These are phyloP conservation scores for Cephus runcator DNA, from an alignment of 2,888 invertebrate genomes.

Conservation along the genomic window DNA sequence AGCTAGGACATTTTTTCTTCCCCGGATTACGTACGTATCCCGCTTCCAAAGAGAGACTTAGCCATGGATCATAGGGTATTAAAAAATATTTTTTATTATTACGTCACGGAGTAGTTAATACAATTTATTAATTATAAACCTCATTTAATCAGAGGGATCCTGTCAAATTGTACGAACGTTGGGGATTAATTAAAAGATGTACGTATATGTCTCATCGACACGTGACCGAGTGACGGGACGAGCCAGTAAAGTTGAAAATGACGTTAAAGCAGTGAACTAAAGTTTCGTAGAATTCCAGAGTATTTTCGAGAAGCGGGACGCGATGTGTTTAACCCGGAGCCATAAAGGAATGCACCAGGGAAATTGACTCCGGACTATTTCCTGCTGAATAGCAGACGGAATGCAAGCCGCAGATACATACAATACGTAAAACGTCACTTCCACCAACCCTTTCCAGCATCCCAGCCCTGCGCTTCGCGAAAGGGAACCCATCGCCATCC, in stretches of 20 bases:
- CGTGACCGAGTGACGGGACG: background rate
- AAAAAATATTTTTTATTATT: too few species aligned
- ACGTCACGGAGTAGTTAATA: background rate
- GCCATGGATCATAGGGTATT: too few species aligned
- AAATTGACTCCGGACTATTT: conserved; percentile 41
- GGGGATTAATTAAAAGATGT: background rate
- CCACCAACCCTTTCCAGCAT: background rate
- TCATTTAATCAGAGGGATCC: background rate
- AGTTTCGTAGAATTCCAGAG: background rate
- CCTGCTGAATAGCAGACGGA: conserved; percentile 23
- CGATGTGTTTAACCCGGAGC: conserved; percentile 13
- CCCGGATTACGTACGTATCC: too few species aligned
- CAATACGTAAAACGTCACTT: conserved; percentile 27
- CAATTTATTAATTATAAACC: too few species aligned
- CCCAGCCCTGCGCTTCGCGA: background rate
- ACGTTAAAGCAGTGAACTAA: background rate
- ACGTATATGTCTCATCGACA: background rate
- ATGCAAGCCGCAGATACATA: conserved; percentile 19
- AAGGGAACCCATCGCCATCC: background rate
- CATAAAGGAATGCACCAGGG: conserved; percentile 40
- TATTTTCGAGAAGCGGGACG: background rate
- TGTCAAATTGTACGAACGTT: background rate
- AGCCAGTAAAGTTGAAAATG: background rate
- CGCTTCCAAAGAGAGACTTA: too few species aligned
- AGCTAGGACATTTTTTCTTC: background rate